These are phyloP conservation scores for honey bee (Apis mellifera) DNA, from an alignment of 1,140 invertebrate species.

Conservation along the genomic window Amel_HAv3.1 CM009935.2:12997501-12998000, in stretches of 20 bases:
- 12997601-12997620: background rate
- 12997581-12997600: too few species aligned
- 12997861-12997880: too few species aligned
- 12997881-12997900: background rate
- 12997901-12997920: background rate
- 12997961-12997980: too few species aligned
- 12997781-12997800: slow-evolving; percentile 32
- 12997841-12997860: background rate
- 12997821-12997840: background rate
- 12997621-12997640: slow-evolving; percentile 16
- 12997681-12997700: slow-evolving; percentile 58
- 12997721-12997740: slow-evolving; percentile 63
- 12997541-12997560: too few species aligned
- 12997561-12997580: too few species aligned
- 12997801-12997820: slow-evolving; percentile 21
- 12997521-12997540: too few species aligned
- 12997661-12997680: slow-evolving; percentile 61
- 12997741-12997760: slow-evolving; percentile 57
- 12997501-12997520: too few species aligned
- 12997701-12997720: slow-evolving; percentile 60
- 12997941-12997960: background rate
- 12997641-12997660: slow-evolving; percentile 24
- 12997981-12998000: too few species aligned
- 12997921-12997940: slow-evolving; percentile 26
- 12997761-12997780: slow-evolving; percentile 36